Evolutionary conservation across 2,888 invertebrate species (phyloP).

Genomic region (Ochropleura plecta): DNA sequence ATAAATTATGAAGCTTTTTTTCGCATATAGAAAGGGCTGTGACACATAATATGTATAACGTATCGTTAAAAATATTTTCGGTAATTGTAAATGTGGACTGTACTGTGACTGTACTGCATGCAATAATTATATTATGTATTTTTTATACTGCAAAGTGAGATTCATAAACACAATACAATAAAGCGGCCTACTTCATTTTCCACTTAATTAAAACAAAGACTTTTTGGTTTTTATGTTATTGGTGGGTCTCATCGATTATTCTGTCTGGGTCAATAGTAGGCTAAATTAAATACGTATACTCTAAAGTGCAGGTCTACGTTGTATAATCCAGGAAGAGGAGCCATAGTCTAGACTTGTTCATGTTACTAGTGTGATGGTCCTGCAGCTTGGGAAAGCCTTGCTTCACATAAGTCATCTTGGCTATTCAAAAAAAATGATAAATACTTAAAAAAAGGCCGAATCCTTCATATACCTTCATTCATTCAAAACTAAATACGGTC

Average conservation of each 20-base stretch:
- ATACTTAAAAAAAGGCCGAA: too few species aligned
- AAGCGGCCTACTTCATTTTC: background rate
- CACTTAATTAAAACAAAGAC: background rate
- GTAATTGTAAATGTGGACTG: background rate
- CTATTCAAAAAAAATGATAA: too few species aligned
- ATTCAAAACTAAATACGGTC: too few species aligned
- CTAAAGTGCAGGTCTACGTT: background rate
- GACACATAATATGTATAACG: background rate
- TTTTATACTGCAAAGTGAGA: background rate
- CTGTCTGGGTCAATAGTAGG: background rate
- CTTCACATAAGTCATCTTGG: too few species aligned
- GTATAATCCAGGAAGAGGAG: background rate
- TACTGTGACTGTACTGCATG: background rate
- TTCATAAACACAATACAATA: background rate
- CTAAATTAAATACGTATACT: background rate
- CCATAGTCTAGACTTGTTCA: background rate
- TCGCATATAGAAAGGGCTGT: background rate
- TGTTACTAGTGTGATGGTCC: background rate
- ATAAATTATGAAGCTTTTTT: constrained; percentile 4
- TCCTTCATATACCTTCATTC: too few species aligned
- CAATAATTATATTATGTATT: background rate
- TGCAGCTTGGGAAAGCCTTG: too few species aligned
- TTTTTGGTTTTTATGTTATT: background rate
- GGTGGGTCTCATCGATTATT: background rate
- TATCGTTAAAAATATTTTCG: background rate